Conservation (phyloP, 1,140 invertebrate species). For the Musca domestica region DNA sequence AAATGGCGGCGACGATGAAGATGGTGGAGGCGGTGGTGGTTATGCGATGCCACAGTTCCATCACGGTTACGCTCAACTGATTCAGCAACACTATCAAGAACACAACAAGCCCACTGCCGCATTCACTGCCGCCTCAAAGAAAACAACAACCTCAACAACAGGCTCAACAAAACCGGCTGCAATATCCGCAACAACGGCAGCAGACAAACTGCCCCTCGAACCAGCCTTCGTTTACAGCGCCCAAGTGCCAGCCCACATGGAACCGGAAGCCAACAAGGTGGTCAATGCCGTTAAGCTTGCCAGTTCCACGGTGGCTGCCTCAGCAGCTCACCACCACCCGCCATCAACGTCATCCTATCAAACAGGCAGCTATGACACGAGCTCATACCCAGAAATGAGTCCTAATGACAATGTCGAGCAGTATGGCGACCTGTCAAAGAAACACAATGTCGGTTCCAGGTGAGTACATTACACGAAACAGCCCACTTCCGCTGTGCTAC, state of each 20-base stretch:
- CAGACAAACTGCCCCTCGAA: conserved; percentile 21
- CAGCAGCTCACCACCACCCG: conserved; percentile 28
- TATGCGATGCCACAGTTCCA: conserved; percentile 7
- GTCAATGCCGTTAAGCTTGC: conserved; percentile 12
- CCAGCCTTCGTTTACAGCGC: conserved; percentile 7
- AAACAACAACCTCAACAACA: conserved; percentile 28
- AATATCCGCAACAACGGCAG: conserved; percentile 13
- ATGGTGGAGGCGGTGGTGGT: neutral
- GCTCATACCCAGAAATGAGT: conserved; percentile 20
- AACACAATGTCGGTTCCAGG: conserved; percentile 50
- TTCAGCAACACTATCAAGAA: neutral
- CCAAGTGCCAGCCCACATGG: conserved; percentile 5
- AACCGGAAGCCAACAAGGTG: conserved; percentile 17
- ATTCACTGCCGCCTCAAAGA: conserved; percentile 26
- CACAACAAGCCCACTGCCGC: neutral
- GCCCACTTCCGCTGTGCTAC: no score
- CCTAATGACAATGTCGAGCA: conserved; percentile 21
- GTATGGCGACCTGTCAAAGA: conserved; percentile 42
- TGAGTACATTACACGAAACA: conserved; percentile 33
- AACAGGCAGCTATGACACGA: neutral
- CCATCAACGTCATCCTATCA: conserved; percentile 11
- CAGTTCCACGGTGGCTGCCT: neutral
- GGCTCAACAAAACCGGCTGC: conserved; percentile 24
- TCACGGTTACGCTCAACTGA: neutral
- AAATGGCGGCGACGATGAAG: neutral